Percentiles rank a stretch among this genome's conserved stretches.
These are phyloP conservation scores for Octonoba sinensis DNA, from an alignment of 2,888 invertebrate species.

Conservation along the genomic window DNA sequence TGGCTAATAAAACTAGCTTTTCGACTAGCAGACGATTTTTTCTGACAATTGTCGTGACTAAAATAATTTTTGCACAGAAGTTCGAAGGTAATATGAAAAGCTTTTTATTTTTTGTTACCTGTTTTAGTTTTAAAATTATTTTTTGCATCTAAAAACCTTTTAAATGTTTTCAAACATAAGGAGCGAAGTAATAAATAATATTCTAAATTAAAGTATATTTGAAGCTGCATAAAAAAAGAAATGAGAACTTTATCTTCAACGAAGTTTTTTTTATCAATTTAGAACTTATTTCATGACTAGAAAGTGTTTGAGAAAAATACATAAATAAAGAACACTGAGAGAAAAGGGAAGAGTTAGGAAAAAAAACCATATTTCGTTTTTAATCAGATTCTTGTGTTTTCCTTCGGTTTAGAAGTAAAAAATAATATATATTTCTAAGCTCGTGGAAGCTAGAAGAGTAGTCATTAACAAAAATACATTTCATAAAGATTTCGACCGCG, in stretches of 20 bases:
- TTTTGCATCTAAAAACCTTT: slow-evolving; percentile 10
- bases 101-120: slow-evolving; percentile 16
- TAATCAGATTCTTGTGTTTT: slow-evolving; percentile 62
- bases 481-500: slow-evolving; percentile 50
- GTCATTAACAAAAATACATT: slow-evolving; percentile 63
- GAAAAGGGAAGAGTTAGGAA: slow-evolving; percentile 9
- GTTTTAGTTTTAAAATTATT: slow-evolving; percentile 24
- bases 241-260: slow-evolving; percentile 44
- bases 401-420: slow-evolving; percentile 28
- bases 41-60: too few relatives aligned
- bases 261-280: slow-evolving; percentile 42
- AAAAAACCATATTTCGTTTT: slow-evolving; percentile 37
- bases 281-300: slow-evolving; percentile 28
- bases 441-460: slow-evolving; percentile 9
- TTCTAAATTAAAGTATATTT: slow-evolving; percentile 48
- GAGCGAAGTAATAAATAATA: slow-evolving; percentile 41
- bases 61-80: slow-evolving; percentile 38
- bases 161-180: slow-evolving; percentile 15
- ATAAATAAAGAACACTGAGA: slow-evolving; percentile 50
- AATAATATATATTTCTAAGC: slow-evolving; percentile 45
- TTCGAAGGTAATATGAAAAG: slow-evolving; percentile 16
- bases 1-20: too few relatives aligned
- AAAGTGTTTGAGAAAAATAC: slow-evolving; percentile 30
- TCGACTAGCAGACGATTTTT: too few relatives aligned
- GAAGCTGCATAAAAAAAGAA: slow-evolving; percentile 19